phyloP scores from a whole-genome alignment of 2,888 invertebrate species.

The Oscheius sp. region DNA sequence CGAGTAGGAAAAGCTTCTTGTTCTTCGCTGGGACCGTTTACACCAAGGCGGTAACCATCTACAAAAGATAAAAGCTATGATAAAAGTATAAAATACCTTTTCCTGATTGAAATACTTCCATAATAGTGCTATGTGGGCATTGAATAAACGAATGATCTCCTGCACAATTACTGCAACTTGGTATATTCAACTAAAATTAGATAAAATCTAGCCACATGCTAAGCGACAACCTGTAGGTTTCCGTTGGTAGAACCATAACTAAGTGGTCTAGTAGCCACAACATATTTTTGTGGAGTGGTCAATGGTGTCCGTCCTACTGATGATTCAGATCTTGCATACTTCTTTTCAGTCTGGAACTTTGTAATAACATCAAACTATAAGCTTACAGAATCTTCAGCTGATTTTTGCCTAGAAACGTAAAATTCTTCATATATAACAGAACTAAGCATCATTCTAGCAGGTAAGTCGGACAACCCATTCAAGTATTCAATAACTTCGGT shows the following conservation, averaged over 20 bases:
- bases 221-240: background rate
- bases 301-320: background rate
- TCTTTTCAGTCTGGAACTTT: background rate
- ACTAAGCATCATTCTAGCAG: constrained; percentile 57
- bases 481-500: constrained; percentile 49
- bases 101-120: constrained; percentile 4
- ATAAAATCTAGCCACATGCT: background rate
- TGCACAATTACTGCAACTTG: constrained; percentile 51
- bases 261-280: constrained; percentile 10
- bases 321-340: background rate
- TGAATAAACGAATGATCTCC: constrained; percentile 41
- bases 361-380: background rate
- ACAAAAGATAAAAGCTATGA: background rate
- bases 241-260: constrained; percentile 13
- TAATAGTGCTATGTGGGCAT: constrained; percentile 40
- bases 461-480: constrained; percentile 57
- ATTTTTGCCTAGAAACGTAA: constrained; percentile 38
- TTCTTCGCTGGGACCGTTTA: background rate
- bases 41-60: constrained; percentile 10
- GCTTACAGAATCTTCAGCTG: constrained; percentile 34
- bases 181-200: constrained; percentile 31
- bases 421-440: constrained; percentile 54
- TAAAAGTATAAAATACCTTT: constrained; percentile 4
- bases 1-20: background rate
- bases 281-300: constrained; percentile 13